These are phyloP conservation scores for Phyllostomus discolor DNA, from an alignment of 2,113 vertebrate species.

Conservation along the genomic window DNA sequence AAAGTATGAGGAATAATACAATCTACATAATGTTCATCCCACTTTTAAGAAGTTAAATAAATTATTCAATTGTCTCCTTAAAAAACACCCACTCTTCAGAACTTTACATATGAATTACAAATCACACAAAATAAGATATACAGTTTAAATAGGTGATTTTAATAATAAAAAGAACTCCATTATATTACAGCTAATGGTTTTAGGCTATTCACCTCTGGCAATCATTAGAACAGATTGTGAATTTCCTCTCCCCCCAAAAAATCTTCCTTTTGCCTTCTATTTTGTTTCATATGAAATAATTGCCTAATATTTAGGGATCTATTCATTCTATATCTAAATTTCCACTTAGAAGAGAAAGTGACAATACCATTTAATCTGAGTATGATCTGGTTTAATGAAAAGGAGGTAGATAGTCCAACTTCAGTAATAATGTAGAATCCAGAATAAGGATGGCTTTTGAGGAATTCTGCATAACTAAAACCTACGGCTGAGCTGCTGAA, in stretches of 20 bases:
- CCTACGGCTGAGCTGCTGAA: background rate
- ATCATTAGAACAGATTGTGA: background rate
- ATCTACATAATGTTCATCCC: conserved; percentile 14
- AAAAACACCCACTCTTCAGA: background rate
- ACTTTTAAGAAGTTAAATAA: conserved; percentile 30
- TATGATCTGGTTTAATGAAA: background rate
- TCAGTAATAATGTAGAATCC: background rate
- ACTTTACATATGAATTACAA: conserved; percentile 18
- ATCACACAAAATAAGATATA: background rate
- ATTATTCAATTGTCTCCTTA: conserved; percentile 25
- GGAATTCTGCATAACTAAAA: background rate
- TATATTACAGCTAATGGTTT: background rate
- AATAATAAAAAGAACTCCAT: background rate
- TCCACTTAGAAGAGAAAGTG: background rate
- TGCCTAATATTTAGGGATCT: background rate
- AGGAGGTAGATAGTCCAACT: background rate
- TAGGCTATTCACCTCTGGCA: background rate
- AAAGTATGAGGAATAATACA: background rate
- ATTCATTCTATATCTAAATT: background rate
- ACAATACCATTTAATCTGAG: background rate
- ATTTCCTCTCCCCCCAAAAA: background rate
- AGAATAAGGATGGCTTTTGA: background rate
- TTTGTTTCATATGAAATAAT: background rate
- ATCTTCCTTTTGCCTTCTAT: background rate
- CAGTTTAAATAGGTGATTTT: background rate